Evolutionary conservation across 2,797 vertebrate species (phyloP).

Genomic region (Ibycter americanus): DNA sequence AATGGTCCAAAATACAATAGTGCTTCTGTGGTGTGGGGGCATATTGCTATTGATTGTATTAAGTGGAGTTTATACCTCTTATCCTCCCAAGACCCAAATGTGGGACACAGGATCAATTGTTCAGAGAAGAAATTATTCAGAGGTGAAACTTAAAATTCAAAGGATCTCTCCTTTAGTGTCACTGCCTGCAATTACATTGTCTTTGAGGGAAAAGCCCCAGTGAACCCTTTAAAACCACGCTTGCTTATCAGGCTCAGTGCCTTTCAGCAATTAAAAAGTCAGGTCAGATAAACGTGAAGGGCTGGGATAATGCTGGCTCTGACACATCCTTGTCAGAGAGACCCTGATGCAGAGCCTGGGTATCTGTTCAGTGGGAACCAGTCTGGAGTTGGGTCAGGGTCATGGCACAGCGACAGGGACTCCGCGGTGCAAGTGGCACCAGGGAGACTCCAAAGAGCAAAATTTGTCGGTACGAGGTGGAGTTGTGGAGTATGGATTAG

Average conservation of each 20-base stretch:
- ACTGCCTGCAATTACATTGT: background rate
- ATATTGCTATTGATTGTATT: slow-evolving; percentile 48
- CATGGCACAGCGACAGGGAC: background rate
- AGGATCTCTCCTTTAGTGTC: background rate
- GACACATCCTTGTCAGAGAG: background rate
- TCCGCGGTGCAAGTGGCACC: background rate
- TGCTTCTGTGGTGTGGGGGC: background rate
- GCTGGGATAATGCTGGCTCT: background rate
- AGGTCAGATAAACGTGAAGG: background rate
- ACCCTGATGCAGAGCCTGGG: accelerated
- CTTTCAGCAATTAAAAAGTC: slow-evolving; percentile 2
- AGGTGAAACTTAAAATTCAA: background rate
- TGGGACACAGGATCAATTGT: slow-evolving; percentile 40
- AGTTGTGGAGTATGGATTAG: background rate
- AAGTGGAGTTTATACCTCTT: slow-evolving; percentile 44
- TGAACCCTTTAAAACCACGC: background rate
- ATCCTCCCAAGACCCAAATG: slow-evolving; percentile 22
- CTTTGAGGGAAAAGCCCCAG: background rate
- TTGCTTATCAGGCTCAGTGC: background rate
- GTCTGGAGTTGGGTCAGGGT: background rate
- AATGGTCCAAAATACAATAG: slow-evolving; percentile 30
- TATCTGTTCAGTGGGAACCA: background rate
- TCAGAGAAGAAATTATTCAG: slow-evolving; percentile 34
- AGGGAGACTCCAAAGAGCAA: background rate
- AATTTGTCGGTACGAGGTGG: background rate